These are phyloP conservation scores for Lepus europaeus DNA, from an alignment of 2,113 vertebrate genomes.

Conservation along the genomic window DNA sequence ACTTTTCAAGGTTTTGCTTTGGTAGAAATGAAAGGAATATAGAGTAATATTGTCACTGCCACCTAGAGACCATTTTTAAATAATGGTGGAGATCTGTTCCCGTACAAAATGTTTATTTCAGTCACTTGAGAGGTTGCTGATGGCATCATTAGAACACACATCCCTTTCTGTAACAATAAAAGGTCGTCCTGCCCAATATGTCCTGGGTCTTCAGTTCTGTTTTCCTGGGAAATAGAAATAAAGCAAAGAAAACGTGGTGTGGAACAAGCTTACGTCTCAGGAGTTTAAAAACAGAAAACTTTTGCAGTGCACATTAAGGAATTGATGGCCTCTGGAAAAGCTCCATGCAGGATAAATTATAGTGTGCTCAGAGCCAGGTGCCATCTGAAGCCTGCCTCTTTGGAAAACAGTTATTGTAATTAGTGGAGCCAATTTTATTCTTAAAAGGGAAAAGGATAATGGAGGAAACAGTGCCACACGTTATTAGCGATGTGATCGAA, in stretches of 20 bases:
- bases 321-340: conserved; percentile 65
- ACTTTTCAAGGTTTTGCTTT: not conserved
- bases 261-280: not conserved
- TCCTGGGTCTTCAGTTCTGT: not conserved
- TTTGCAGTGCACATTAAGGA: conserved; percentile 5
- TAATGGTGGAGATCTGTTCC: not conserved
- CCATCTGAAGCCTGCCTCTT: conserved; percentile 63
- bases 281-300: conserved; percentile 41
- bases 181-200: not conserved
- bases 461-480: conserved; percentile 63
- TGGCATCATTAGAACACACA: not conserved
- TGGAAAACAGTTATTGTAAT: conserved; percentile 79
- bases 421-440: conserved; percentile 77
- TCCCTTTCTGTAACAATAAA: not conserved
- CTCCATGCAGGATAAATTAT: conserved; percentile 76
- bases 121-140: not conserved
- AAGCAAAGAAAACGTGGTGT: not conserved
- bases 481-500: conserved; percentile 75
- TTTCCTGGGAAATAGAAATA: not conserved
- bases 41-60: not conserved
- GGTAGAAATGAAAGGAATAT: not conserved
- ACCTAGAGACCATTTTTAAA: not conserved
- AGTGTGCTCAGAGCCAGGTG: conserved; percentile 74
- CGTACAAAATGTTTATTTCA: not conserved
- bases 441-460: conserved; percentile 55